A percentile compares a stretch with the other conserved stretches of the same genome.
These are phyloP conservation scores for Drosophila funebris DNA, from an alignment of 1,140 invertebrate genomes.

Conservation along the genomic window DNA sequence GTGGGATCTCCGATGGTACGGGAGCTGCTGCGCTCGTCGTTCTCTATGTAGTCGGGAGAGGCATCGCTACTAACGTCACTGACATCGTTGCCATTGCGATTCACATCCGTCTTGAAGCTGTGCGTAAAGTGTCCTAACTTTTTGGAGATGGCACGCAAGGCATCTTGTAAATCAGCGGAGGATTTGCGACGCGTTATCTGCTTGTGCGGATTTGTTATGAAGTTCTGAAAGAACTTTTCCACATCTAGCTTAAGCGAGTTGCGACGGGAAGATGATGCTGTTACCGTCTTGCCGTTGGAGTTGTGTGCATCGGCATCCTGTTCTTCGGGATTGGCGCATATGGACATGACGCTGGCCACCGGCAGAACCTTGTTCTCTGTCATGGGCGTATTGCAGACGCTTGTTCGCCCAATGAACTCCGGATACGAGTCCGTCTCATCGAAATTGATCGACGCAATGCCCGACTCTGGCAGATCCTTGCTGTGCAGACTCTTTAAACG, in stretches of 20 bases:
- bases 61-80: slow-evolving; percentile 20
- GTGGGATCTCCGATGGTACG: slow-evolving; percentile 91
- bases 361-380: slow-evolving; percentile 89
- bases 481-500: slow-evolving; percentile 85
- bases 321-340: slow-evolving; percentile 86
- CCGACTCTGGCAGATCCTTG: slow-evolving; percentile 85
- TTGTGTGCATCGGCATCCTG: slow-evolving; percentile 56
- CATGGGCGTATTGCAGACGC: slow-evolving; percentile 90
- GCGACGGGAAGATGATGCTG: slow-evolving; percentile 45
- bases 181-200: slow-evolving; percentile 76
- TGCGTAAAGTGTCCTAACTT: slow-evolving; percentile 81
- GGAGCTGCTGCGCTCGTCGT: slow-evolving; percentile 70
- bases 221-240: slow-evolving; percentile 81
- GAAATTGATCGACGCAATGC: slow-evolving; percentile 81
- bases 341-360: slow-evolving; percentile 87
- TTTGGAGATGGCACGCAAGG: slow-evolving; percentile 85
- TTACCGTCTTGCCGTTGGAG: slow-evolving; percentile 56
- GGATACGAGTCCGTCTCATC: slow-evolving; percentile 83
- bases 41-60: slow-evolving; percentile 80
- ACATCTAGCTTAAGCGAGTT: slow-evolving; percentile 73
- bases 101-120: slow-evolving; percentile 69
- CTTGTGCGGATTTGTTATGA: slow-evolving; percentile 76
- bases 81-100: slow-evolving; percentile 63
- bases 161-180: slow-evolving; percentile 85
- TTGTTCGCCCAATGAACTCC: slow-evolving; percentile 87